phyloP scores from a whole-genome alignment of 2,113 vertebrate genomes.

The Fregetta grallaria region DNA sequence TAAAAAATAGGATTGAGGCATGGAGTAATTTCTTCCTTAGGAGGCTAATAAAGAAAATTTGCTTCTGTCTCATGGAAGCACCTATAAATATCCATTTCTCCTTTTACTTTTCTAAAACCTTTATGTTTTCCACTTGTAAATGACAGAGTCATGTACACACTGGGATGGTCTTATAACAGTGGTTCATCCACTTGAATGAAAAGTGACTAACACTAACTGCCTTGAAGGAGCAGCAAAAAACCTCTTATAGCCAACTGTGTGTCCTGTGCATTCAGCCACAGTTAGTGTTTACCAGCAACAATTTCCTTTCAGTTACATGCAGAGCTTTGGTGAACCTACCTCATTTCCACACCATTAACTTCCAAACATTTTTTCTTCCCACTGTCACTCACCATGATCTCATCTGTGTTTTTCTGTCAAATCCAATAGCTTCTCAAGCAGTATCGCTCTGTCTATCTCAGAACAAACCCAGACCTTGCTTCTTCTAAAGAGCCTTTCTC shows the following conservation, averaged over 20 bases:
- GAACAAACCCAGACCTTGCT: background rate
- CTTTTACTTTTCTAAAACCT: background rate
- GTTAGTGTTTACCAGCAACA: conserved; percentile 15
- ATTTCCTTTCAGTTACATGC: conserved; percentile 2
- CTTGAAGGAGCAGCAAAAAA: conserved; percentile 18
- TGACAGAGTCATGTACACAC: background rate
- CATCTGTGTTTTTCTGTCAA: conserved; percentile 44
- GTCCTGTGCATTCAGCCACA: background rate
- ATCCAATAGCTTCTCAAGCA: conserved; percentile 2
- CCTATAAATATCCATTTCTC: background rate
- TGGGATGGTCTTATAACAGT: background rate
- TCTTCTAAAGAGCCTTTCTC: background rate
- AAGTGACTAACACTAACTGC: background rate
- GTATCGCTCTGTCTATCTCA: background rate
- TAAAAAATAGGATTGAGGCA: background rate
- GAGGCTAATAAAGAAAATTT: background rate
- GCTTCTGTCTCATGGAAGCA: background rate
- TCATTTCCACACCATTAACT: conserved; percentile 55
- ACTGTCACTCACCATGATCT: conserved; percentile 18
- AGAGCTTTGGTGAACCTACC: conserved; percentile 14
- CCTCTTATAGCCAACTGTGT: background rate
- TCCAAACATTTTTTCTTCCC: conserved; percentile 1
- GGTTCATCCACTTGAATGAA: background rate
- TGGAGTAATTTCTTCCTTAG: background rate
- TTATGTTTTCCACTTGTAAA: background rate